phyloP scores from a whole-genome alignment of 2,113 vertebrate genomes.

The Hyperopisus bebe region DNA sequence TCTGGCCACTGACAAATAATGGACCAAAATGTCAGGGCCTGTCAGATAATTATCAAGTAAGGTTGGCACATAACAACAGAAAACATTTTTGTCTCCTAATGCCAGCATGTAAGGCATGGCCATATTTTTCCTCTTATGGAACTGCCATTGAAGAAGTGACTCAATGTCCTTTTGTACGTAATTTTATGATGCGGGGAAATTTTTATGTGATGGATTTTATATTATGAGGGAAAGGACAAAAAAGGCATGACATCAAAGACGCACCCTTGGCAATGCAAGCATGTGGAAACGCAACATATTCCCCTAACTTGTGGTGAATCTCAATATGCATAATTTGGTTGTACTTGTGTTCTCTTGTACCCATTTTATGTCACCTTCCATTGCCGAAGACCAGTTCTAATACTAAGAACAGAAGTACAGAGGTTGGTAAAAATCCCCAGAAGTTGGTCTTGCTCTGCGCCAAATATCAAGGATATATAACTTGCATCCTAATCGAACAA shows the following conservation, averaged over 20 bases:
- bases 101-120: background rate
- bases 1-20: background rate
- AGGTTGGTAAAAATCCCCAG: too few species aligned
- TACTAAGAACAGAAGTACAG: too few species aligned
- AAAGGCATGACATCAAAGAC: background rate
- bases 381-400: too few species aligned
- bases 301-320: background rate
- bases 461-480: too few species aligned
- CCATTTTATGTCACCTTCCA: too few species aligned
- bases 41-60: conserved; percentile 7
- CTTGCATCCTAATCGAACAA: too few species aligned
- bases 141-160: background rate
- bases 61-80: background rate
- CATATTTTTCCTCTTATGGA: background rate
- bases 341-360: too few species aligned
- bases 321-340: too few species aligned
- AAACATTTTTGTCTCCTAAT: conserved; percentile 3
- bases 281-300: background rate
- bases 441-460: too few species aligned
- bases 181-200: background rate
- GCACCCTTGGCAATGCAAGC: background rate
- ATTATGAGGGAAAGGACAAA: background rate
- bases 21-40: background rate
- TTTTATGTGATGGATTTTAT: background rate
- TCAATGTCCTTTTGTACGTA: background rate